A percentile compares a stretch with the other conserved stretches of the same genome.
These are phyloP conservation scores for Acromyrmex heyeri DNA, from an alignment of 1,140 invertebrate genomes.

Conservation along the genomic window DNA sequence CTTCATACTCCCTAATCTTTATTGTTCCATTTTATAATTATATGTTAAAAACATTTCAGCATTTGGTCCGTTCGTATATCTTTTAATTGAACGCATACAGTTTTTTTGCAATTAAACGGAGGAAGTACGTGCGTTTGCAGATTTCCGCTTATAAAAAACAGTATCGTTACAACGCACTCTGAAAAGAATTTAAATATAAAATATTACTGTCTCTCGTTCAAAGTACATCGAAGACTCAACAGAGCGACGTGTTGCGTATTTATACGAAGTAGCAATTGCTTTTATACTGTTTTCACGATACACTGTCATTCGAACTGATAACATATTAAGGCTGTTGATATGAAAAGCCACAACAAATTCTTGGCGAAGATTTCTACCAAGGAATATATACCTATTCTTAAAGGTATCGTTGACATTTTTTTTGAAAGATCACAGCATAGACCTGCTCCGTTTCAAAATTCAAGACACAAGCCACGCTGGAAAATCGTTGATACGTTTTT, in stretches of 20 bases:
- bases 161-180: not conserved
- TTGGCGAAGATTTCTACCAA: slow-evolving; percentile 62
- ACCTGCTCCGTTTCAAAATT: slow-evolving; percentile 14
- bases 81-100: not conserved
- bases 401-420: slow-evolving; percentile 77
- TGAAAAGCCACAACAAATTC: not conserved
- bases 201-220: not conserved
- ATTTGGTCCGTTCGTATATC: not conserved
- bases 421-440: slow-evolving; percentile 25
- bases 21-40: slow-evolving; percentile 20
- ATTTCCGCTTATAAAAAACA: not conserved
- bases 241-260: not conserved
- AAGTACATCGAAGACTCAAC: slow-evolving; percentile 3
- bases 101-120: slow-evolving; percentile 7
- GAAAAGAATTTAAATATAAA: not conserved
- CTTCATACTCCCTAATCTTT: not conserved
- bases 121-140: not conserved
- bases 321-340: not conserved
- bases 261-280: not conserved
- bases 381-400: slow-evolving; percentile 67
- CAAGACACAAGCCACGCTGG: not conserved
- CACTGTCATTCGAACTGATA: slow-evolving; percentile 24
- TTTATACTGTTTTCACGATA: not conserved
- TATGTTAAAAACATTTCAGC: not conserved
- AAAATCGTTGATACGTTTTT: not conserved